Conservation (phyloP, 2,888 invertebrate species). For the Latheticus oryzae region DNA sequence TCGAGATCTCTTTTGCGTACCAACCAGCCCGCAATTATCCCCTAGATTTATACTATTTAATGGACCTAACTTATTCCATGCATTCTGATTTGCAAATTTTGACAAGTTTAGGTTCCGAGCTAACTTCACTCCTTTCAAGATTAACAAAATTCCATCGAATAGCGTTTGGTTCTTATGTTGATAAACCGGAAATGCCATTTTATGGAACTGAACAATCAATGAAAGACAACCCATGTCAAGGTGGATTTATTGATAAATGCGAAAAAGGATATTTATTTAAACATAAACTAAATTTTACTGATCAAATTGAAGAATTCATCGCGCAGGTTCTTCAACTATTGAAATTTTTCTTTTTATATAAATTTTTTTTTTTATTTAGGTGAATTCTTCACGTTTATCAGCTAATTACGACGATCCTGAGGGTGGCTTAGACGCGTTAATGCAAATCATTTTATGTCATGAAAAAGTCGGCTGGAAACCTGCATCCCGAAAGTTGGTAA, state of each 20-base stretch:
- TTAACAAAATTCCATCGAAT: slow-evolving; percentile 80
- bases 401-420: slow-evolving; percentile 66
- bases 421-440: slow-evolving; percentile 85
- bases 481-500: slow-evolving; percentile 69
- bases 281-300: slow-evolving; percentile 80
- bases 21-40: slow-evolving; percentile 86
- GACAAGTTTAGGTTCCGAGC: slow-evolving; percentile 73
- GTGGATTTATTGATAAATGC: slow-evolving; percentile 69
- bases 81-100: slow-evolving; percentile 85
- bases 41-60: slow-evolving; percentile 89
- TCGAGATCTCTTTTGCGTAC: slow-evolving; percentile 74
- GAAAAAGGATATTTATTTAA: slow-evolving; percentile 85
- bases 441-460: slow-evolving; percentile 79
- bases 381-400: slow-evolving; percentile 46
- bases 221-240: slow-evolving; percentile 73
- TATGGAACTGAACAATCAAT: slow-evolving; percentile 66
- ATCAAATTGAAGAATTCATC: slow-evolving; percentile 65
- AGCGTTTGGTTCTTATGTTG: slow-evolving; percentile 83
- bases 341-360: too few relatives aligned
- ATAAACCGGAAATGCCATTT: slow-evolving; percentile 83
- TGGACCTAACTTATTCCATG: slow-evolving; percentile 94
- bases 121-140: slow-evolving; percentile 71
- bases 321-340: slow-evolving; percentile 54
- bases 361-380: too few relatives aligned
- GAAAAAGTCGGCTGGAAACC: slow-evolving; percentile 79